Conservation (phyloP, 2,113 vertebrate genomes). For the Eublepharis macularius region DNA sequence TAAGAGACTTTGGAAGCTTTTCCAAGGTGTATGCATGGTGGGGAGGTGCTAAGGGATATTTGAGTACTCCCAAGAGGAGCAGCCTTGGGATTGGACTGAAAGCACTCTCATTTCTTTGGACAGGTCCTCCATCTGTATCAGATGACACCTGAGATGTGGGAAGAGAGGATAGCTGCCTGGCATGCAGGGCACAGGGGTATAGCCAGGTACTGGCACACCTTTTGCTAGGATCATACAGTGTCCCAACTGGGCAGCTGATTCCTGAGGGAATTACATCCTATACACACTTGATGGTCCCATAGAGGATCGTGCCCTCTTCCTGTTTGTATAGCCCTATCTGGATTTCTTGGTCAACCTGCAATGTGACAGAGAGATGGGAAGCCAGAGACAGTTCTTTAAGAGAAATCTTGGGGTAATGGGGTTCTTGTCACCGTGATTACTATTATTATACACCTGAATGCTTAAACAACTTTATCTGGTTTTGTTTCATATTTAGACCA, state of each 20-base stretch:
- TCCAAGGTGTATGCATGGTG: not conserved
- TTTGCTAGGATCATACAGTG: not conserved
- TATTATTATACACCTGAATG: not conserved
- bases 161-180: conserved; percentile 94
- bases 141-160: conserved; percentile 96
- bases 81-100: not conserved
- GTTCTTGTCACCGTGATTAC: not conserved
- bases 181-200: conserved; percentile 91
- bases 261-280: too few relatives aligned
- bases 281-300: too few relatives aligned
- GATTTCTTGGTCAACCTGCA: not conserved
- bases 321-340: too few relatives aligned
- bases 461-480: conserved; percentile 8
- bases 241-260: too few relatives aligned
- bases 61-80: not conserved
- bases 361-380: not conserved
- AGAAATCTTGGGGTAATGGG: too few relatives aligned
- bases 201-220: conserved; percentile 79
- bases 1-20: not conserved
- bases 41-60: not conserved
- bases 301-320: too few relatives aligned
- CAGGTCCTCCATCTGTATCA: conserved; percentile 95
- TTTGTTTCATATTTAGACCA: conserved; percentile 66
- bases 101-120: not conserved
- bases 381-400: not conserved